Evolutionary conservation across 2,888 invertebrate species (phyloP), one percentile per base, ranked within the genome.

Genomic region (Ochropacha duplaris): DNA sequence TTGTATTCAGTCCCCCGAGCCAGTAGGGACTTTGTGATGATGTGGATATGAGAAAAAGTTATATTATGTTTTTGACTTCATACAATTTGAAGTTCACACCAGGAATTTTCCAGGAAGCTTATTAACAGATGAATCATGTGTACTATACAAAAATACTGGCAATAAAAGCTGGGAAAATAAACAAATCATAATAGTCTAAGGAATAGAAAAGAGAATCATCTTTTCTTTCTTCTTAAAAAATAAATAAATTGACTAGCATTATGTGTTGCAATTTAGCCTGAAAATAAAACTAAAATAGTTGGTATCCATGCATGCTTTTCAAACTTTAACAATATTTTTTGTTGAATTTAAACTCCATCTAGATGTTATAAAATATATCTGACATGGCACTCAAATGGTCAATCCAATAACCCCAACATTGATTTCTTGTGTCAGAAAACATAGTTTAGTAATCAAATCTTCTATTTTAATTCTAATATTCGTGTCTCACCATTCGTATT

Each of bases 1-100:
- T 65, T 76, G 71, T 76, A 71, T 81, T 78, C 64, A 72, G 68
- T 76, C 76, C 69, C 75, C 68, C 65, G 71, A 68, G 69, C 67
- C 69, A 66, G 68, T 70, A 71, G 74, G 12, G 31, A 31, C 16
- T 16, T 31, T 52, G 22, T 52, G 16, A 52, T 52, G 36, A n/a
- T n/a, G n/a, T 36, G 36, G 36, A 36, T 14, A 36, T 36, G 36
- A n/a, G 36, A 36, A 36, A 36, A 36, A 36, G 36, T n/a, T 31
- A 12, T 31, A 31, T 31, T n/a, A 9, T n/a, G 36, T 36, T 36
- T n/a, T 4, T 14, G n/a, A 36, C n/a, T n/a, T n/a, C n/a, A n/a
- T 36, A 36, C 31, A 31, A n/a, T 36, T 36, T 36, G 1, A 5
- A n/a, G 4, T 36, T n/a, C 36, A 36, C 36, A 36, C n/a, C 12